Conservation (phyloP, 37 sponge, comb jelly and placozoan species). For the Halisarca cf. caerulea region DNA sequence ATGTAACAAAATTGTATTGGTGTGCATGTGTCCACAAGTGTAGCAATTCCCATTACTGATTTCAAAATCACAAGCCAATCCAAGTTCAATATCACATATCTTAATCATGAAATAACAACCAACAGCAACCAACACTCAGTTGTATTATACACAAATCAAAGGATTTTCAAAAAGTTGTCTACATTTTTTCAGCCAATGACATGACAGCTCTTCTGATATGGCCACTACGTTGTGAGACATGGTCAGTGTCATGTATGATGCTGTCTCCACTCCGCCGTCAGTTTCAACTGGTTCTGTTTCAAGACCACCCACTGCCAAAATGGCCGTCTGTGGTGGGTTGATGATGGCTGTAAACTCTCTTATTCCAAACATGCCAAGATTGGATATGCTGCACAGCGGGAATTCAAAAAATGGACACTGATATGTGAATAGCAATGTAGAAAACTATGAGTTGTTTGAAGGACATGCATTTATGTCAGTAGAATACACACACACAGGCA, state of each 20-base stretch:
- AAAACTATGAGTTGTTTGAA: no score
- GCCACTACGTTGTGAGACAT: not conserved
- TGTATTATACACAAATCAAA: not conserved
- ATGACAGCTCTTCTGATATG: constrained; percentile 1
- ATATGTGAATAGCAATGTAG: no score
- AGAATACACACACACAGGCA: no score
- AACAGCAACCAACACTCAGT: no score
- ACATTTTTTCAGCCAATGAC: not conserved
- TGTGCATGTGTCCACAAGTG: no score
- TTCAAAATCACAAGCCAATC: no score
- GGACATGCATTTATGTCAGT: no score
- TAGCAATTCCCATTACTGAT: no score
- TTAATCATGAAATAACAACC: no score
- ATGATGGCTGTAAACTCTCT: constrained; percentile 27
- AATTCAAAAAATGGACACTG: no score
- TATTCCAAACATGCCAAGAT: constrained; percentile 23
- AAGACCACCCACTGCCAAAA: constrained; percentile 19
- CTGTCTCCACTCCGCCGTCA: not conserved
- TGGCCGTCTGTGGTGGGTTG: constrained; percentile 30
- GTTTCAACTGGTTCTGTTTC: not conserved
- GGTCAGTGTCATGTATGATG: not conserved
- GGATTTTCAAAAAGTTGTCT: constrained; percentile 6
- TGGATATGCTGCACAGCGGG: constrained; percentile 13
- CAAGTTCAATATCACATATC: no score
- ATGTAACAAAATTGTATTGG: no score